Evolutionary conservation across 1,140 invertebrate genomes (phyloP).

Genomic region (Frieseomelitta varia): DNA sequence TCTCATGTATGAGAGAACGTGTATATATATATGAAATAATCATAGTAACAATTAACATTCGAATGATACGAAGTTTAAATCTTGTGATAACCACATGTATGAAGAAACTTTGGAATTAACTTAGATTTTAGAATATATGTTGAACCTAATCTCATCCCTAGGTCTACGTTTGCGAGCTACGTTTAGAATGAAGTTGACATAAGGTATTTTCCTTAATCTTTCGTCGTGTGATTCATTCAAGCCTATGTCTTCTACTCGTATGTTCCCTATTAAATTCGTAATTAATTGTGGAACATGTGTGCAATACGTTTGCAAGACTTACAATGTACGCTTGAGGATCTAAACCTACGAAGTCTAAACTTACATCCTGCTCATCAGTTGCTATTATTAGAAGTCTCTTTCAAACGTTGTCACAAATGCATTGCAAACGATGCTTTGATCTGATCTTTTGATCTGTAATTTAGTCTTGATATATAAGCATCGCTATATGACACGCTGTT

Average conservation of each 20-base stretch:
- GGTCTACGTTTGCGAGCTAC: constrained; percentile 26
- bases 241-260: neutral
- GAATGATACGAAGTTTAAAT: neutral
- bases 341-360: neutral
- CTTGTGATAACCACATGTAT: neutral
- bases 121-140: neutral
- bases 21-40: neutral
- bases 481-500: neutral
- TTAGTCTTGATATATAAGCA: neutral
- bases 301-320: constrained; percentile 3
- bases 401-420: neutral
- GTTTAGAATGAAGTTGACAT: constrained; percentile 53
- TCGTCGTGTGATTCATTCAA: constrained; percentile 36
- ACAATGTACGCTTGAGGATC: neutral
- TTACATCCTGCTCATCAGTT: neutral
- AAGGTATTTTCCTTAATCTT: constrained; percentile 39
- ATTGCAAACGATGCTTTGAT: neutral
- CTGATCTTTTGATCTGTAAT: neutral
- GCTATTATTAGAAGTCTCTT: constrained; percentile 38
- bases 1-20: no score
- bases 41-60: neutral
- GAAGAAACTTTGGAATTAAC: neutral
- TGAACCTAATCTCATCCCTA: neutral
- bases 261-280: neutral
- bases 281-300: constrained; percentile 11